Conservation (phyloP, 1,140 invertebrate genomes). For the Drosophila dunni region DNA sequence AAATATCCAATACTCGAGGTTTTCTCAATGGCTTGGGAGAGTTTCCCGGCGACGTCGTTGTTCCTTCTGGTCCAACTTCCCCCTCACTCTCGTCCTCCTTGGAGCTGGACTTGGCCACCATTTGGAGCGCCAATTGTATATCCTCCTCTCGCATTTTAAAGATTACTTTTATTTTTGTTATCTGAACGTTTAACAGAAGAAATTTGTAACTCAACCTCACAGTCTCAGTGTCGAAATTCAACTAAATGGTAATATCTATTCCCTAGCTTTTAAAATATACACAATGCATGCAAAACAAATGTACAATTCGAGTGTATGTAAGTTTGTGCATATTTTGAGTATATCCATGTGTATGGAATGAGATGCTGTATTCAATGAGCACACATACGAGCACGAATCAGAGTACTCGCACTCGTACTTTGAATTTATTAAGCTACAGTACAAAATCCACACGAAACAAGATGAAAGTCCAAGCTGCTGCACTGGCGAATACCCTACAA, state of each 20-base stretch:
- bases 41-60: slow-evolving; percentile 84
- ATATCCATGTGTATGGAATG: slow-evolving; percentile 37
- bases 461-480: neutral
- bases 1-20: slow-evolving; percentile 84
- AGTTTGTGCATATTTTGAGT: slow-evolving; percentile 15
- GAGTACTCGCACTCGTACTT: slow-evolving; percentile 47
- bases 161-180: neutral
- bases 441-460: slow-evolving; percentile 20
- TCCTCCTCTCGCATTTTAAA: slow-evolving; percentile 88
- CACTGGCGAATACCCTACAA: slow-evolving; percentile 18
- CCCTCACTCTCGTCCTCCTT: slow-evolving; percentile 65
- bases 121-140: slow-evolving; percentile 87
- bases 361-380: slow-evolving; percentile 42
- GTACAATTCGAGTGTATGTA: slow-evolving; percentile 42
- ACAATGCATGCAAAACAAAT: slow-evolving; percentile 57
- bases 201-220: slow-evolving; percentile 44
- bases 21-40: slow-evolving; percentile 86
- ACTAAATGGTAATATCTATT: slow-evolving; percentile 59
- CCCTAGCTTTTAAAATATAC: slow-evolving; percentile 69
- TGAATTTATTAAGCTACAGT: slow-evolving; percentile 67
- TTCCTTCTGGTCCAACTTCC: neutral
- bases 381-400: slow-evolving; percentile 9
- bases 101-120: slow-evolving; percentile 86
- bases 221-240: slow-evolving; percentile 51
- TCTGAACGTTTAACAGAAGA: neutral